These are phyloP conservation scores for Peromyscus eremicus DNA, from an alignment of 2,797 vertebrate genomes.

Conservation along the genomic window DNA sequence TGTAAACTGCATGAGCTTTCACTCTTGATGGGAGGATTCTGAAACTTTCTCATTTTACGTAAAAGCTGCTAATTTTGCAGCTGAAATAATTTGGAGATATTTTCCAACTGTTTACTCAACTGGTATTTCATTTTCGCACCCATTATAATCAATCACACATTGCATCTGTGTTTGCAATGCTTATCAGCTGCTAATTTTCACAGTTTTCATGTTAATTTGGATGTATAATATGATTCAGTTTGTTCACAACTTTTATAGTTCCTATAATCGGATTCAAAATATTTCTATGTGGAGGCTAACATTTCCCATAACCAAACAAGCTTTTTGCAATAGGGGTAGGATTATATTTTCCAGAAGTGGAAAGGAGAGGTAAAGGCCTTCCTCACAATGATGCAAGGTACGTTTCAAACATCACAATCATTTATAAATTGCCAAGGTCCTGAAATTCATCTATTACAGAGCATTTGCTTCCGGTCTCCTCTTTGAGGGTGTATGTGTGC, in stretches of 20 bases:
- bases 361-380: neutral
- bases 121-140: neutral
- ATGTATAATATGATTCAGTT: neutral
- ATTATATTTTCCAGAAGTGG: neutral
- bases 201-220: slow-evolving; percentile 47
- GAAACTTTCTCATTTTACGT: neutral
- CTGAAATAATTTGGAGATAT: neutral
- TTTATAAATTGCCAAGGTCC: too few relatives aligned
- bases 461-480: neutral
- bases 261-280: slow-evolving; percentile 1
- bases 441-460: neutral
- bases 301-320: neutral
- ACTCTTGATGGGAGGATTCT: neutral
- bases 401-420: neutral
- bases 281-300: neutral
- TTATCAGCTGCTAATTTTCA: slow-evolving; percentile 30
- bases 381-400: rapidly evolving
- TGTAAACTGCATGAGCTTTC: neutral
- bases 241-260: slow-evolving; percentile 1
- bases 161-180: slow-evolving; percentile 22
- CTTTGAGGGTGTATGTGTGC: neutral
- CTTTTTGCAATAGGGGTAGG: neutral
- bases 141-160: neutral
- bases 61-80: neutral
- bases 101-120: neutral